Evolutionary conservation across 2,888 invertebrate species (phyloP).

Genomic region (Nipponacmea schrenckii): DNA sequence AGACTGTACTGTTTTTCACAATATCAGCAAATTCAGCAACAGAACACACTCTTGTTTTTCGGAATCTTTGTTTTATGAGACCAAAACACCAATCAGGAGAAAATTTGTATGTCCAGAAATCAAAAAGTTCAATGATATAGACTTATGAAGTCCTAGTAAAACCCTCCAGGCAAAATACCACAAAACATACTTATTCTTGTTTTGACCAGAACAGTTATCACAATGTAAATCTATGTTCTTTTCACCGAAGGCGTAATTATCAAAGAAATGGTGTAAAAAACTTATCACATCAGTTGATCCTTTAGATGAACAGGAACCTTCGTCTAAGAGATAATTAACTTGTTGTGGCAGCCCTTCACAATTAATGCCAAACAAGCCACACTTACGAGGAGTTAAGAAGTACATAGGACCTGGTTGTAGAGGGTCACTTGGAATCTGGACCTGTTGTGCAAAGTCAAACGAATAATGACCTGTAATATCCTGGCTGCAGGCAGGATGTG

Average conservation of each 20-base stretch:
- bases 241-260: conserved; percentile 33
- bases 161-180: conserved; percentile 27
- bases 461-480: conserved; percentile 23
- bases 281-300: conserved; percentile 36
- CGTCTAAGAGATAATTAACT: conserved; percentile 39
- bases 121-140: conserved; percentile 15
- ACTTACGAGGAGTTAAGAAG: conserved; percentile 38
- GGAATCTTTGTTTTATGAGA: conserved; percentile 19
- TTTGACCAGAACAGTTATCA: conserved; percentile 42
- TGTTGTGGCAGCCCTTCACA: conserved; percentile 29
- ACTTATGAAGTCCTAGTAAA: conserved; percentile 4
- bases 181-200: conserved; percentile 38
- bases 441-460: conserved; percentile 37
- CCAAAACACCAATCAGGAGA: conserved; percentile 31
- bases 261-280: conserved; percentile 34
- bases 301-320: conserved; percentile 28
- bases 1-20: conserved; percentile 13
- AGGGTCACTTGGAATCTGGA: conserved; percentile 34
- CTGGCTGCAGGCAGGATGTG: no score
- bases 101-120: conserved; percentile 31
- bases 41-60: conserved; percentile 18
- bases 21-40: conserved; percentile 23
- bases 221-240: conserved; percentile 25
- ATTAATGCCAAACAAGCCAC: conserved; percentile 36
- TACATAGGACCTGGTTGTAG: conserved; percentile 39